A percentile compares a stretch with the other conserved stretches of the same genome.
Evolutionary conservation across 2,797 vertebrate genomes (phyloP).

Genomic region (Chaetophractus vellerosus): DNA sequence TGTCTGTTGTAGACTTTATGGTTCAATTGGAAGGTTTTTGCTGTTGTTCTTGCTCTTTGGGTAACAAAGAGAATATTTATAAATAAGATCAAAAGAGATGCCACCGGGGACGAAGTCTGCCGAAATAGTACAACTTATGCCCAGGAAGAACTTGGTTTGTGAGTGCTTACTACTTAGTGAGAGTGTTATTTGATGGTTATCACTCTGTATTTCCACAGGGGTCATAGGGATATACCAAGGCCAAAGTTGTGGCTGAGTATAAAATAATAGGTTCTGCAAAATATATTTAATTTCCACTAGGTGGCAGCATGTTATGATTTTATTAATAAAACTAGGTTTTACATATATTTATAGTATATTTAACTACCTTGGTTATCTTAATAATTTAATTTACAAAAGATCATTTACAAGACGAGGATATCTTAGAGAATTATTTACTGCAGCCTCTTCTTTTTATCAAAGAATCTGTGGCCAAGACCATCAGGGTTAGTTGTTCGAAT

Average conservation of each 20-base stretch:
- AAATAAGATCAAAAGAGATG: not conserved
- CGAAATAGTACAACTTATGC: not conserved
- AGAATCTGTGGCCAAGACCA: not conserved
- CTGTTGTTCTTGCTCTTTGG: not conserved
- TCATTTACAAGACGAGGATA: not conserved
- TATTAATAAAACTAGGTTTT: not conserved
- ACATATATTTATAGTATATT: not conserved
- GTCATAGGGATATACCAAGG: not conserved
- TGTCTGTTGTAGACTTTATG: not conserved
- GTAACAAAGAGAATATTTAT: not conserved
- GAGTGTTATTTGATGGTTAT: not conserved
- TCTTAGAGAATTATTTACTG: not conserved
- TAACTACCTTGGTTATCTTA: not conserved
- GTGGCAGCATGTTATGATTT: not conserved
- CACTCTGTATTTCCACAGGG: not conserved
- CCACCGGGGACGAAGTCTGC: not conserved
- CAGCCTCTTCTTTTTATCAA: not conserved
- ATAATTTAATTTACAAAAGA: not conserved
- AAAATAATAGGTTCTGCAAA: not conserved
- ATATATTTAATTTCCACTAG: constrained; percentile 1
- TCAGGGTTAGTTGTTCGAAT: not conserved
- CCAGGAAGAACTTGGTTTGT: not conserved
- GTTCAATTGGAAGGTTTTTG: not conserved
- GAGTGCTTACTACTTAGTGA: not conserved
- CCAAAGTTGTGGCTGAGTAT: not conserved